These are phyloP conservation scores for Tapirus terrestris DNA, from an alignment of 2,113 vertebrate genomes.

Conservation along the genomic window DNA sequence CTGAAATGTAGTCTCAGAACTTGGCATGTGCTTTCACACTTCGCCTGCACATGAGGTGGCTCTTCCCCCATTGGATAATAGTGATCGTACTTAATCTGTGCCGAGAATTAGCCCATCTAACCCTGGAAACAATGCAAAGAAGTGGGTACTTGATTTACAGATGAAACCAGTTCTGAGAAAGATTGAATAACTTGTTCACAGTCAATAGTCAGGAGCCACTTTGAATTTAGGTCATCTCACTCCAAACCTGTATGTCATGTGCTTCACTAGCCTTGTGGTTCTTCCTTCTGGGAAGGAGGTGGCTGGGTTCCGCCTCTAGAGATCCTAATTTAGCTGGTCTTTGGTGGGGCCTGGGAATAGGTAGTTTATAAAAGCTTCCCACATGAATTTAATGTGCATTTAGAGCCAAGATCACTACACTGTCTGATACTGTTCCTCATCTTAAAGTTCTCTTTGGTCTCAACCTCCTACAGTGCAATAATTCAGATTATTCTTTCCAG, in stretches of 20 bases:
- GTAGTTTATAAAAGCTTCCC: neutral
- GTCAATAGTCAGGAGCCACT: neutral
- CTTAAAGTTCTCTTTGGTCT: neutral
- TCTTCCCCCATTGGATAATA: neutral
- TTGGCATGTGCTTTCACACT: neutral
- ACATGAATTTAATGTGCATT: neutral
- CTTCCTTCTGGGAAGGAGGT: neutral
- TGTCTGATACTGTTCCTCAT: neutral
- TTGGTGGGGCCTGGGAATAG: neutral
- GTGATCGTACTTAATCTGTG: neutral
- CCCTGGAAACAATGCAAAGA: neutral
- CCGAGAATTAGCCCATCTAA: neutral
- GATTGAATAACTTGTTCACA: neutral
- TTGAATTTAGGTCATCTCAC: neutral
- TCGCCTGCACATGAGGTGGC: neutral
- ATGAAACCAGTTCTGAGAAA: neutral
- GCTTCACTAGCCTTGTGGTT: too few species aligned
- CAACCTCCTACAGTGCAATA: neutral
- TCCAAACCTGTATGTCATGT: neutral
- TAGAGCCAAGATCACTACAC: neutral
- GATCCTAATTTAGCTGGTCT: neutral
- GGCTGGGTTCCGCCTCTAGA: neutral
- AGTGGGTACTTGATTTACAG: neutral
- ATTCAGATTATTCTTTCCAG: neutral
- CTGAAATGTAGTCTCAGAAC: neutral